phyloP scores from a whole-genome alignment of 2,113 vertebrate genomes.

The Cairina moschata region DNA sequence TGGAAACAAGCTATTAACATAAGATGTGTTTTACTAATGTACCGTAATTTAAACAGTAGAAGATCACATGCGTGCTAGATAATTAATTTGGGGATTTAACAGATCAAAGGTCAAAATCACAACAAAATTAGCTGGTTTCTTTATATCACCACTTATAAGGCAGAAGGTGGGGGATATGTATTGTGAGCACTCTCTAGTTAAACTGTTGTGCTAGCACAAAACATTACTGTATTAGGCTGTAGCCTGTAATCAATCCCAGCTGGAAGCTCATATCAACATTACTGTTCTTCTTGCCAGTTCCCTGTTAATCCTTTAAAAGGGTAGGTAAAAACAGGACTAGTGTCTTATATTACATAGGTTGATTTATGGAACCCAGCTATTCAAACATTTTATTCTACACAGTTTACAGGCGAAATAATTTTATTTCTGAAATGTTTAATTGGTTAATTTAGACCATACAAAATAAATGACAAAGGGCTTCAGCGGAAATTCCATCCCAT shows the following conservation, averaged over 20 bases:
- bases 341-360: slow-evolving; percentile 58
- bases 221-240: slow-evolving; percentile 17
- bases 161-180: slow-evolving; percentile 20
- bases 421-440: slow-evolving; percentile 65
- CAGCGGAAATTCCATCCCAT: background rate
- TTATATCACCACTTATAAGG: background rate
- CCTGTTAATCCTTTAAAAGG: slow-evolving; percentile 67
- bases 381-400: slow-evolving; percentile 60
- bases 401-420: slow-evolving; percentile 33
- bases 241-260: slow-evolving; percentile 66
- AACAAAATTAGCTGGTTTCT: slow-evolving; percentile 49
- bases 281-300: slow-evolving; percentile 62
- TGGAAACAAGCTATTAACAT: background rate
- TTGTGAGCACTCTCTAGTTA: slow-evolving; percentile 39
- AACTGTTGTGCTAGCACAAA: slow-evolving; percentile 53
- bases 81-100: slow-evolving; percentile 38
- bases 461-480: slow-evolving; percentile 24
- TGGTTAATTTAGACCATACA: slow-evolving; percentile 57
- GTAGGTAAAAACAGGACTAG: slow-evolving; percentile 54
- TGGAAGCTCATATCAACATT: slow-evolving; percentile 60
- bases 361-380: slow-evolving; percentile 67
- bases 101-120: slow-evolving; percentile 57
- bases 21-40: background rate
- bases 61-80: background rate
- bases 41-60: background rate